These are phyloP conservation scores for Corythucha ciliata DNA, from an alignment of 2,888 invertebrate species.

Conservation along the genomic window DNA sequence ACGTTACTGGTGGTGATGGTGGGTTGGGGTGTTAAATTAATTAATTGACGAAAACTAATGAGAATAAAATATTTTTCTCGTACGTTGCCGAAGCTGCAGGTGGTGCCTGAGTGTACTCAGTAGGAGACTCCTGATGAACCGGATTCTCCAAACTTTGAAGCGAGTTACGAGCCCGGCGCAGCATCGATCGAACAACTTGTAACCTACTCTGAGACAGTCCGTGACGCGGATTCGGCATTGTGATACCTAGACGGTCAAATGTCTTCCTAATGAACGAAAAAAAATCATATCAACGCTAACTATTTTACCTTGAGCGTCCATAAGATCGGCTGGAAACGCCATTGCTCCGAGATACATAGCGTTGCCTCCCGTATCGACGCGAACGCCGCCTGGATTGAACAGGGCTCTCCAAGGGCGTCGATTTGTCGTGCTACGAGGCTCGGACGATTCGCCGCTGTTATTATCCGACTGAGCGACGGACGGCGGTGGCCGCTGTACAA, in stretches of 20 bases:
- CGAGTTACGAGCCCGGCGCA: slow-evolving; percentile 43
- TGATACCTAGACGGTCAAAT: slow-evolving; percentile 40
- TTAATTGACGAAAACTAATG: too few species aligned
- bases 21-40: background rate
- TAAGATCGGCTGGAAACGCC: slow-evolving; percentile 46
- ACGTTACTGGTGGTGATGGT: slow-evolving; percentile 13
- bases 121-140: slow-evolving; percentile 34
- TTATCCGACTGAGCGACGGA: slow-evolving; percentile 35
- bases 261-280: background rate
- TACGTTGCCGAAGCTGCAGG: too few species aligned
- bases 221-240: slow-evolving; percentile 45
- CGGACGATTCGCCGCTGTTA: slow-evolving; percentile 24
- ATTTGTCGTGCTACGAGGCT: slow-evolving; percentile 12
- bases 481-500: slow-evolving; percentile 82
- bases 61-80: too few species aligned
- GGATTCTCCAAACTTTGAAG: slow-evolving; percentile 45
- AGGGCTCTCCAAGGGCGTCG: slow-evolving; percentile 26
- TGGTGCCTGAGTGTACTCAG: background rate
- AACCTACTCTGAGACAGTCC: slow-evolving; percentile 47
- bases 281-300: too few species aligned
- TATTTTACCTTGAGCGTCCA: slow-evolving; percentile 36
- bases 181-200: slow-evolving; percentile 45
- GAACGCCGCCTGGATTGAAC: slow-evolving; percentile 27
- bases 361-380: slow-evolving; percentile 42
- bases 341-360: slow-evolving; percentile 52